Percentiles rank a stretch among this genome's conserved stretches.
These are phyloP conservation scores for Distichodus sexfasciatus DNA, from an alignment of 2,797 vertebrate species.

Conservation along the genomic window DNA sequence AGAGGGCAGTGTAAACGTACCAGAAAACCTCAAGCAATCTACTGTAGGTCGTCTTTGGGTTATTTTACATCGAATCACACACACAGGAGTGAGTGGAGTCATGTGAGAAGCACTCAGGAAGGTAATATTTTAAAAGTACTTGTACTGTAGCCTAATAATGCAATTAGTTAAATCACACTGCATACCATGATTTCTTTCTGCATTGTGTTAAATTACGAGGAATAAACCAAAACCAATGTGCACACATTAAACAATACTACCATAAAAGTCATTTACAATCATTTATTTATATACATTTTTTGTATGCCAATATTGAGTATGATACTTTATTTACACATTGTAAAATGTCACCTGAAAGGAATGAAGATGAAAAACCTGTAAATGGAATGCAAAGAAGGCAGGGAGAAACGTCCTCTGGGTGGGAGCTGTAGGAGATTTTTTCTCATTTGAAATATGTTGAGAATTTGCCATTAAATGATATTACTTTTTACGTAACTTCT, in stretches of 20 bases:
- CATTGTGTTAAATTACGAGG: too few relatives aligned
- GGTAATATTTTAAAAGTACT: too few relatives aligned
- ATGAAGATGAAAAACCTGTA: not conserved
- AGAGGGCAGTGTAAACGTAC: conserved; percentile 28
- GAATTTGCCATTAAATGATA: not conserved
- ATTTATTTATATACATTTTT: not conserved
- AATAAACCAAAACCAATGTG: too few relatives aligned
- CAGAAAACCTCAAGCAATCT: not conserved
- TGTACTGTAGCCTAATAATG: too few relatives aligned
- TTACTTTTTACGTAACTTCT: too few relatives aligned
- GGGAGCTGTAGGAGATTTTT: not conserved
- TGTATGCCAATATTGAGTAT: not conserved
- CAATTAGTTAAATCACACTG: too few relatives aligned
- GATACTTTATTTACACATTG: conserved; percentile 17
- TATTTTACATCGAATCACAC: too few relatives aligned
- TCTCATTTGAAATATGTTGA: not conserved
- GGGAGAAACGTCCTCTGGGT: not conserved
- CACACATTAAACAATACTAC: not conserved
- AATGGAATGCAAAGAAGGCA: not conserved
- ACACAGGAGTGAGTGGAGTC: too few relatives aligned
- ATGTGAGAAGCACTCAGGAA: too few relatives aligned
- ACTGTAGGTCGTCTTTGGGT: too few relatives aligned
- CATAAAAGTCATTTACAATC: not conserved
- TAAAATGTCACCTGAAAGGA: not conserved
- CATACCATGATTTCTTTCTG: too few relatives aligned